Evolutionary conservation across 2,797 vertebrate genomes (phyloP).

Genomic region (Manis javanica): DNA sequence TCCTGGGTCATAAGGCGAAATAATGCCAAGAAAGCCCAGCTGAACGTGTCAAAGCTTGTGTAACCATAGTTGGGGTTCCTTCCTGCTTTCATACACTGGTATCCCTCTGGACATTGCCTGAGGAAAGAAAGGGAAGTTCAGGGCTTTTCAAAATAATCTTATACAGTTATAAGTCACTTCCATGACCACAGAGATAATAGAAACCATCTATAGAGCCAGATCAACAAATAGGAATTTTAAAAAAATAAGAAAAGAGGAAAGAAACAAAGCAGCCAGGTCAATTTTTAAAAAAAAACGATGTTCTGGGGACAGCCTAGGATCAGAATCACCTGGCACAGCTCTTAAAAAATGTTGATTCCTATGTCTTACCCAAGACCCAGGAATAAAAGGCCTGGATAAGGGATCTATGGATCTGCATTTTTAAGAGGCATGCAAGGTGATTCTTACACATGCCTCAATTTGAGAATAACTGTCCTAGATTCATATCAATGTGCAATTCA

Average conservation of each 20-base stretch:
- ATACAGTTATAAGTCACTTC: neutral
- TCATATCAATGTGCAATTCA: neutral
- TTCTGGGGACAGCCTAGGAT: neutral
- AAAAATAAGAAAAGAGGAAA: neutral
- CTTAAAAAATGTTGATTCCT: neutral
- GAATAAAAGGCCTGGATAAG: neutral
- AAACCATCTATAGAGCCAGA: neutral
- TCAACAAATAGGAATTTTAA: neutral
- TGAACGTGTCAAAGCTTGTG: constrained; percentile 99
- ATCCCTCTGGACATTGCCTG: constrained; percentile 98
- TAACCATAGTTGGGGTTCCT: constrained; percentile 99
- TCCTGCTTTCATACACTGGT: constrained; percentile 97
- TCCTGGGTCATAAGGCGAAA: constrained; percentile 99
- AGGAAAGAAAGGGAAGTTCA: constrained; percentile 49
- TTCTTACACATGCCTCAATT: neutral
- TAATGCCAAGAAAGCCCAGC: constrained; percentile 98
- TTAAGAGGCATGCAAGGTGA: neutral
- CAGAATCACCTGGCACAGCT: neutral
- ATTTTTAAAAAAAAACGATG: neutral
- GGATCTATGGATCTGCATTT: neutral
- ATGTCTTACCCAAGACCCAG: neutral
- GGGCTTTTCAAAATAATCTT: neutral
- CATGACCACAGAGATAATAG: constrained; percentile 18
- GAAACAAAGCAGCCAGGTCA: neutral
- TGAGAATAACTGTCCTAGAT: neutral